Conservation (phyloP, 2,113 vertebrate species). For the Redunca redunca region DNA sequence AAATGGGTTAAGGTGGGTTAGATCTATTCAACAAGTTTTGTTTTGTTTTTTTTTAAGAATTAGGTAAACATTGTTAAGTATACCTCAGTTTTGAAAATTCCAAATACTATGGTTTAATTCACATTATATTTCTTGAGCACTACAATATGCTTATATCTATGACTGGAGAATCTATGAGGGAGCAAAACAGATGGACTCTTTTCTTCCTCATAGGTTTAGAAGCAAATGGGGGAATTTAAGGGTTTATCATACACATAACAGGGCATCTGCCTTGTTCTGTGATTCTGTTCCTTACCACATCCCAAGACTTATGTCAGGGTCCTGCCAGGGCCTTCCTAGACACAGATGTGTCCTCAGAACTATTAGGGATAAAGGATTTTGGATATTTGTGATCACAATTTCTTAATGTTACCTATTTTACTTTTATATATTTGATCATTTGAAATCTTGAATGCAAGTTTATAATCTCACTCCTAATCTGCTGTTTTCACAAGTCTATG, state of each 20-base stretch:
- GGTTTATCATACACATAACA: background rate
- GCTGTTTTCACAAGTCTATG: background rate
- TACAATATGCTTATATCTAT: background rate
- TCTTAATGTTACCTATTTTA: background rate
- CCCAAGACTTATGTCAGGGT: background rate
- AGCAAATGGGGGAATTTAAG: background rate
- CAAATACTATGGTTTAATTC: background rate
- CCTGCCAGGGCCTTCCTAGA: background rate
- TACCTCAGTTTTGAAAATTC: background rate
- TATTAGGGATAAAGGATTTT: background rate
- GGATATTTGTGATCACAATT: background rate
- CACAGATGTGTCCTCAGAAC: background rate
- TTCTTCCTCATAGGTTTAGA: background rate
- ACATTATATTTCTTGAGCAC: background rate
- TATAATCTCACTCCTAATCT: background rate
- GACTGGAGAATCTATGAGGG: background rate
- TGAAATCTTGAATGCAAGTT: constrained; percentile 5
- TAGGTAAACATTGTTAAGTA: background rate
- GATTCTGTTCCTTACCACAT: background rate
- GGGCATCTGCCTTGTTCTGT: background rate
- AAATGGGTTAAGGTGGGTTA: background rate
- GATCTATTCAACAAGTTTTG: background rate
- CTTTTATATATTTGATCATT: background rate
- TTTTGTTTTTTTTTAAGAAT: background rate
- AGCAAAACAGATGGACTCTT: background rate